phyloP scores from a whole-genome alignment of 37 sponge, comb jelly and placozoan species.

The Spongilla lacustris region DNA sequence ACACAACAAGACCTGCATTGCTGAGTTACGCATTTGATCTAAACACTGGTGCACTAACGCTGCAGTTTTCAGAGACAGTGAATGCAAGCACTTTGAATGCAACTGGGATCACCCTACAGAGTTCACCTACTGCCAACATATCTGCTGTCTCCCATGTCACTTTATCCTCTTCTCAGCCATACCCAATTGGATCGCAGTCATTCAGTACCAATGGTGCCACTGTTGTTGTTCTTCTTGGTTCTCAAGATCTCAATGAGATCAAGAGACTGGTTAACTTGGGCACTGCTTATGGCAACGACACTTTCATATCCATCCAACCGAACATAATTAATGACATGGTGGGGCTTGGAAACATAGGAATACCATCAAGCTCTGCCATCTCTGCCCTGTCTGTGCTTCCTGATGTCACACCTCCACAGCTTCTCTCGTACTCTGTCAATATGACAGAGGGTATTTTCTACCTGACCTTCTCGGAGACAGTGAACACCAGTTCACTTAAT shows the following conservation, averaged over 20 bases:
- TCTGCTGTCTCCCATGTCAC: slow-evolving; percentile 12
- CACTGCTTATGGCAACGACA: slow-evolving; percentile 38
- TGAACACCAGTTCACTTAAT: slow-evolving; percentile 67
- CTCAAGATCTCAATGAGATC: slow-evolving; percentile 75
- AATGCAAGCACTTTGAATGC: slow-evolving; percentile 66
- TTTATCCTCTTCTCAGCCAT: slow-evolving; percentile 8
- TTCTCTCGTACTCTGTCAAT: slow-evolving; percentile 50
- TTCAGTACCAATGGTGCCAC: slow-evolving; percentile 49
- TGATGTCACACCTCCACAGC: slow-evolving; percentile 67
- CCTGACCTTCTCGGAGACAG: slow-evolving; percentile 88
- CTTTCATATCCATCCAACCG: slow-evolving; percentile 52
- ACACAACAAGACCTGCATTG: slow-evolving; percentile 72
- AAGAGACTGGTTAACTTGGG: slow-evolving; percentile 74
- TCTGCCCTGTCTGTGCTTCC: slow-evolving; percentile 9
- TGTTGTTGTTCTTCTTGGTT: slow-evolving; percentile 54
- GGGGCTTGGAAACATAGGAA: slow-evolving; percentile 34
- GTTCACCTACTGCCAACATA: not conserved
- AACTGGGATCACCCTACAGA: slow-evolving; percentile 65
- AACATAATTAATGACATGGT: slow-evolving; percentile 80
- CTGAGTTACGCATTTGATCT: slow-evolving; percentile 67
- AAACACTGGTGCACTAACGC: slow-evolving; percentile 57
- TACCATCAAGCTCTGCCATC: slow-evolving; percentile 9
- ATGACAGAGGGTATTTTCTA: slow-evolving; percentile 63
- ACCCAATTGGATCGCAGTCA: slow-evolving; percentile 52
- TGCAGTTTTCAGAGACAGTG: slow-evolving; percentile 87